Conservation (phyloP, 2,888 invertebrate genomes). For the Rhamnusium bicolor region DNA sequence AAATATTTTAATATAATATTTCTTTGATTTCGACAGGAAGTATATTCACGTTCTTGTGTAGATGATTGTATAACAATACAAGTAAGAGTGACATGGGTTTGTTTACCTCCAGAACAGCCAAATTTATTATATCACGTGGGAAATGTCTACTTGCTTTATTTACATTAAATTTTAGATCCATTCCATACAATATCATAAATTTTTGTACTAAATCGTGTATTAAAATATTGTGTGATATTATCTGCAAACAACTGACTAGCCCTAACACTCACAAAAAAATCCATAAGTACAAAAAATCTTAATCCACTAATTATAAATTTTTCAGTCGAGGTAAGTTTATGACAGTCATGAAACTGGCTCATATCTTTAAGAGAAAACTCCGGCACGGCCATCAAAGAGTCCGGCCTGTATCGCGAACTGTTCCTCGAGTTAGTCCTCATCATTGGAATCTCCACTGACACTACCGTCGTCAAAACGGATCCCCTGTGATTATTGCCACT, state of each 20-base stretch:
- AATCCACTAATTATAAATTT: slow-evolving; percentile 58
- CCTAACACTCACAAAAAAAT: not conserved
- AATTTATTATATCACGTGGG: no score
- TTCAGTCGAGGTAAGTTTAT: slow-evolving; percentile 59
- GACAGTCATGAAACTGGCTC: slow-evolving; percentile 59
- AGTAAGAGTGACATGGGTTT: no score
- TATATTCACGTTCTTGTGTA: no score
- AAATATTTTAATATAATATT: no score
- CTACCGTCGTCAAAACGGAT: slow-evolving; percentile 68
- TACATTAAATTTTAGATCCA: no score
- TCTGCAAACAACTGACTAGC: not conserved
- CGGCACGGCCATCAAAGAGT: slow-evolving; percentile 60
- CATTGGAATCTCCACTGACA: slow-evolving; percentile 68
- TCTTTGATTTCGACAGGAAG: no score
- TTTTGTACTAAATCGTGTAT: not conserved
- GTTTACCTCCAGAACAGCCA: no score
- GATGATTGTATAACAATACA: no score
- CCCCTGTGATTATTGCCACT: slow-evolving; percentile 62
- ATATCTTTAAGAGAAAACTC: slow-evolving; percentile 61
- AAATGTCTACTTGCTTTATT: no score
- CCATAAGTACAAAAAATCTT: not conserved
- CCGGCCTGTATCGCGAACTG: slow-evolving; percentile 59
- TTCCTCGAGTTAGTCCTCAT: slow-evolving; percentile 61
- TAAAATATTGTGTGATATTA: not conserved
- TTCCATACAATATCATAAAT: no score